Conservation (phyloP, 2,113 vertebrate species). For the Corydoras maculifer region DNA sequence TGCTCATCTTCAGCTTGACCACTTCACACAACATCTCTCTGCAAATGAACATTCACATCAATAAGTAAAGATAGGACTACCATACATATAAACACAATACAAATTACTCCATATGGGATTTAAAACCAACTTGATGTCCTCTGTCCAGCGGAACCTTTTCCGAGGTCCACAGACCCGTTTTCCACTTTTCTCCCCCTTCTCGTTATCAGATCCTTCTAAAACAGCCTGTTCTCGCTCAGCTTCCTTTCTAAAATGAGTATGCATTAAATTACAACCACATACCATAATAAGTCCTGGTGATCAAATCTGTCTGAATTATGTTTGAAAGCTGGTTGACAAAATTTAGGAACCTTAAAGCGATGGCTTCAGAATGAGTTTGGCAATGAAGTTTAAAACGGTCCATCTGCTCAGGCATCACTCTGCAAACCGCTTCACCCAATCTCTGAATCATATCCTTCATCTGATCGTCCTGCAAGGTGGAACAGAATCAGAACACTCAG, state of each 20-base stretch:
- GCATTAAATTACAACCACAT: neutral
- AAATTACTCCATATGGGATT: neutral
- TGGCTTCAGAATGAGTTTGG: slow-evolving; percentile 76
- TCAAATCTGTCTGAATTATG: neutral
- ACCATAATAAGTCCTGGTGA: neutral
- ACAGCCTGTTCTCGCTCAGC: slow-evolving; percentile 76
- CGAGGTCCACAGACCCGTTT: slow-evolving; percentile 72
- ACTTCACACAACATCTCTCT: slow-evolving; percentile 79
- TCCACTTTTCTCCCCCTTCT: slow-evolving; percentile 72
- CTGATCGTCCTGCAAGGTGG: slow-evolving; percentile 59
- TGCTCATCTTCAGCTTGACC: slow-evolving; percentile 75
- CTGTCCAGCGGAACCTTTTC: slow-evolving; percentile 90
- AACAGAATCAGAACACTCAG: neutral
- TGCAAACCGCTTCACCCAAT: slow-evolving; percentile 79
- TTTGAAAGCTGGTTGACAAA: neutral
- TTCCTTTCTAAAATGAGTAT: slow-evolving; percentile 61
- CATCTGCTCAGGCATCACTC: slow-evolving; percentile 86
- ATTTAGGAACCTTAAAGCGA: slow-evolving; percentile 73
- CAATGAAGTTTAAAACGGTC: slow-evolving; percentile 77
- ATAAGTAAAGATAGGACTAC: too few species aligned
- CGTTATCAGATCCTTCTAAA: slow-evolving; percentile 70
- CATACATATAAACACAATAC: neutral
- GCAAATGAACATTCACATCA: slow-evolving; percentile 24
- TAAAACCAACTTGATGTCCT: slow-evolving; percentile 76
- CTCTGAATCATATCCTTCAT: slow-evolving; percentile 76